Evolutionary conservation across 2,113 vertebrate species (phyloP), one percentile per base, ranked within the genome.

Genomic region (Alexandromys fortis): DNA sequence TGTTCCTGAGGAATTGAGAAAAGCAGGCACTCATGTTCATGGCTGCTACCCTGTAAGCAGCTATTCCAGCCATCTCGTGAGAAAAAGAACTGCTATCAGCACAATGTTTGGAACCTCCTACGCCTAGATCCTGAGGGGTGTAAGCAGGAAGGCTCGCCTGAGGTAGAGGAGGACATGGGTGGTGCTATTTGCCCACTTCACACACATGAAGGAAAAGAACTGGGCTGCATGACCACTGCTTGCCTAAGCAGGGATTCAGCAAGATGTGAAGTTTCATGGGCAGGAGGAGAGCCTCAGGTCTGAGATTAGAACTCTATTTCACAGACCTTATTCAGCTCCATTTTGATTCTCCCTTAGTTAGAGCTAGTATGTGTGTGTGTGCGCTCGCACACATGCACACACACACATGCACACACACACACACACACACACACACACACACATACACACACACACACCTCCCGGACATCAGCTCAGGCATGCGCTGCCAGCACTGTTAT

Each of bases 401-500:
- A 81, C 63, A 68, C n/a, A 8, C 16, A 10, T n/a, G 19, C 33
- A 42, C 38, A 17, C 21, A 1, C 42, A n/a, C 28, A 35, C 55
- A 24, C 24, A 4, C 76, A 72, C 24, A 5, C 16, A 42, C 42
- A 42, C 42, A 42, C 3, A 4, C 38, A 28, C n/a, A 47, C 90
- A 63, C 52, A 35, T 17, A 73, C 63, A n/a, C 28, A 35, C 55
- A 24, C 24, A 5, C 76, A 72, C 24, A 5, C 16, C 0, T 24
- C 82, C 26, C 45, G 13, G 21, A n/a, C 7, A 1, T 78, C 81
- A 77, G 49, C 55, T 65, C 19, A 21, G 35, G 42, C 38, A 1
- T 21, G 10, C 0, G 0, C 47, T 28, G 65, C 87, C 28, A 52
- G 33, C n/a, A 61, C 55, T 45, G 33, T 12, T 85, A 49, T 16